Evolutionary conservation across 64 coral and sea anemone genomes (phyloP), one percentile per base, ranked within the genome.

Genomic region (Stichodactyla helianthus): DNA sequence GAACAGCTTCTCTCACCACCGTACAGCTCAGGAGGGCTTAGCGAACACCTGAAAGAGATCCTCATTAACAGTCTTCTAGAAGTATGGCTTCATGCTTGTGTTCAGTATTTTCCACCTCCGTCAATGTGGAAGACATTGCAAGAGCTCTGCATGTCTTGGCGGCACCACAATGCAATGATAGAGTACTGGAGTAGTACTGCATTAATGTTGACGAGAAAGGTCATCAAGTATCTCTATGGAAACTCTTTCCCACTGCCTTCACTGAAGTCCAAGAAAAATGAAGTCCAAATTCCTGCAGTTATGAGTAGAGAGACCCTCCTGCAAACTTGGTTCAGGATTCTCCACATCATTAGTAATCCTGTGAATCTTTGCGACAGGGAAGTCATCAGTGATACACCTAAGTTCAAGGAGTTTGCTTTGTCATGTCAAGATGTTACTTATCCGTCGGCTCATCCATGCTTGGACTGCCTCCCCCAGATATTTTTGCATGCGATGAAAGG

Each of bases 401-500:
- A 91, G 50, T 99, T 99, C 82, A 99, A 99, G 77, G 97, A 99
- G 67, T 92, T 95, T 91, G 97, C 97, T 20, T 82, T 99, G 71
- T 81, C 82, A 22, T 92, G 90, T 85, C 88, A 89, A 82, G 86
- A 91, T 19, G 88, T 90, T 59, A 81, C 91, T 7, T 82, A 86
- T 63, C 97, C 97, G 17, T 86, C 91, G 6, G 82, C 90, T 9
- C 97, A 95, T 59, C 93, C 90, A 4, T 99, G 97, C 52, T 87
- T 99, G 82, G 87, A 92, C 26, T 78, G 79, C 14, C 90, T 99
- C 23, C 97, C 97, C 59, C 52, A 99, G 70, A 99, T 92, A 19
- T 99, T 99, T 53, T 86, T 92, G 13, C 93, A 88, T 77, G 97
- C 97, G 74, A 95, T 99, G 93, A 99, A 99, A 91, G 97, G 97